A percentile compares a stretch with the other conserved stretches of the same genome.
These are phyloP conservation scores for Didymodactylos carnosus DNA, from an alignment of 2,888 invertebrate species.

Conservation along the genomic window DNA sequence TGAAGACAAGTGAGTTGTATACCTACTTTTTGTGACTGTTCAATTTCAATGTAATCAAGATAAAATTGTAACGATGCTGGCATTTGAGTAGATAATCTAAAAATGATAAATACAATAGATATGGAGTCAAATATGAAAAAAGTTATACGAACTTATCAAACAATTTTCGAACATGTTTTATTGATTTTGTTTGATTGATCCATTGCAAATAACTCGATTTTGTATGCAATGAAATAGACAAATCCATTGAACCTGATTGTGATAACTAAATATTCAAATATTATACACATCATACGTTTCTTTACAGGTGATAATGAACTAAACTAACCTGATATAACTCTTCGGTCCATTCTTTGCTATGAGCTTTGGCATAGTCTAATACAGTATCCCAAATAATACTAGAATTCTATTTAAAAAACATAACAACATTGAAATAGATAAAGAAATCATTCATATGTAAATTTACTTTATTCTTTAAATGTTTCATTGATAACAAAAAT, in stretches of 20 bases:
- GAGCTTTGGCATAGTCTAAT: neutral
- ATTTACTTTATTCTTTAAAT: neutral
- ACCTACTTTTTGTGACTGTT: neutral
- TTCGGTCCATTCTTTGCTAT: neutral
- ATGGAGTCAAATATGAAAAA: neutral
- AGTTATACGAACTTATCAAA: neutral
- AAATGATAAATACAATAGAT: no score
- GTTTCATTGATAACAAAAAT: neutral
- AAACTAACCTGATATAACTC: neutral
- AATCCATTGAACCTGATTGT: neutral
- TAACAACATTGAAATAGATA: neutral
- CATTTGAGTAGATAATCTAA: neutral
- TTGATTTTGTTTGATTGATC: neutral
- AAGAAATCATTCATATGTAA: no score
- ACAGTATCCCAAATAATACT: neutral
- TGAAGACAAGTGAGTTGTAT: no score
- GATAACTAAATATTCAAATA: neutral
- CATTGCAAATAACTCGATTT: constrained; percentile 3
- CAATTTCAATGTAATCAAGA: constrained; percentile 3
- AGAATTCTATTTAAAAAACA: neutral
- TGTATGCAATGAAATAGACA: neutral
- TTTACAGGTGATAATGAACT: no score
- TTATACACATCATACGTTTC: neutral
- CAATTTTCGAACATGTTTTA: neutral
- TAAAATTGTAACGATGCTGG: neutral